Conservation (phyloP, 2,888 invertebrate genomes). For the Zaprionus obscuricornis region DNA sequence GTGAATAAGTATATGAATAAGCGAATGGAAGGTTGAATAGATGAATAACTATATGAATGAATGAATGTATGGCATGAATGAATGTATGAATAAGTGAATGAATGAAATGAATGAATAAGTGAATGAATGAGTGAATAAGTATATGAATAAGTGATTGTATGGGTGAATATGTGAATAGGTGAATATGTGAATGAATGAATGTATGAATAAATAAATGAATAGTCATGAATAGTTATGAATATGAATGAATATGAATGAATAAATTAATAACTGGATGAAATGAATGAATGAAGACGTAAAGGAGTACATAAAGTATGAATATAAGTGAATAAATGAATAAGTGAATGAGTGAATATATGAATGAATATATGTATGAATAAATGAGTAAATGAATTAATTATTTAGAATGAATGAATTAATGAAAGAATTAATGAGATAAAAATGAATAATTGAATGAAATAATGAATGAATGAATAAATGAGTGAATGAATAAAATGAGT, state of each 20-base stretch:
- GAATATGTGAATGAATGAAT: background rate
- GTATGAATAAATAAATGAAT: too few species aligned
- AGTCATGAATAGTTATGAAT: background rate
- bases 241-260: too few species aligned
- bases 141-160: background rate
- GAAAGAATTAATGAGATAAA: too few species aligned
- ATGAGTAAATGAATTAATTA: background rate
- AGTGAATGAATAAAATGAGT: too few species aligned
- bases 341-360: too few species aligned
- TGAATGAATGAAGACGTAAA: background rate
- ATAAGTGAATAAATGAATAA: background rate
- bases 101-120: constrained; percentile 18
- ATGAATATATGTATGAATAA: too few species aligned
- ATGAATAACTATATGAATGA: constrained; percentile 24
- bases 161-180: background rate
- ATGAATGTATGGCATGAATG: constrained; percentile 18
- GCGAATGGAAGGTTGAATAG: constrained; percentile 15
- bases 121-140: too few species aligned
- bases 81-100: constrained; percentile 25
- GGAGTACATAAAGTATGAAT: background rate
- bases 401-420: background rate
- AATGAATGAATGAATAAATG: too few species aligned
- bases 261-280: too few species aligned
- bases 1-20: too few species aligned
- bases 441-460: too few species aligned